Percentiles rank a stretch among this genome's conserved stretches.
Evolutionary conservation across 92 coral and sea anemone species (phyloP).

Genomic region (Bergia puertoricense): DNA sequence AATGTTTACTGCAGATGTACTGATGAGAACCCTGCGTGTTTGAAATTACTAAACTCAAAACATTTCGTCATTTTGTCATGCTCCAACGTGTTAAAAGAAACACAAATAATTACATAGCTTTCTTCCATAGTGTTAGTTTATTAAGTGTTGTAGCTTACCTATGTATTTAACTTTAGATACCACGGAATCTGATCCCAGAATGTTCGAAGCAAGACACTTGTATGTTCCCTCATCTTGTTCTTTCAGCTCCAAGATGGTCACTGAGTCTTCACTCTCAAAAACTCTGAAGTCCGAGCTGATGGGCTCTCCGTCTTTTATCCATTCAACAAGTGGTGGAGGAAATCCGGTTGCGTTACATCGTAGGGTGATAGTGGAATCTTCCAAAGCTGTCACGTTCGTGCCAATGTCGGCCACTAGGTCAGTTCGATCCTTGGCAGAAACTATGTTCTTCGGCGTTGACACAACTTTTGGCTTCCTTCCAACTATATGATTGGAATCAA

Average conservation of each 20-base stretch:
- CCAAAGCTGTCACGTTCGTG: slow-evolving; percentile 15
- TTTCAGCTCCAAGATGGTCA: not conserved
- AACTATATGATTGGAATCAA: not conserved
- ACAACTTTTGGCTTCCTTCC: slow-evolving; percentile 27
- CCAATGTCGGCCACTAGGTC: slow-evolving; percentile 6
- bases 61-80: too few species aligned
- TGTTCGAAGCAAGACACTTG: slow-evolving; percentile 11
- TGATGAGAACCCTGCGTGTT: too few species aligned
- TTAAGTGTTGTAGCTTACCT: not conserved
- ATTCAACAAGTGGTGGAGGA: slow-evolving; percentile 10
- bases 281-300: slow-evolving; percentile 19
- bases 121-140: too few species aligned
- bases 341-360: slow-evolving; percentile 7
- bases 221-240: slow-evolving; percentile 10
- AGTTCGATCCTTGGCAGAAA: not conserved
- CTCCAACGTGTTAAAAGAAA: too few species aligned
- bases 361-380: not conserved
- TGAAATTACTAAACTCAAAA: too few species aligned
- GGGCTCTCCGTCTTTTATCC: slow-evolving; percentile 3
- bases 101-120: too few species aligned
- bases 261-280: not conserved
- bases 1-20: too few species aligned
- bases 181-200: slow-evolving; percentile 4
- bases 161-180: not conserved
- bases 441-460: not conserved